Evolutionary conservation across 1,140 invertebrate species (phyloP).

Genomic region (Cryptotermes secundus): DNA sequence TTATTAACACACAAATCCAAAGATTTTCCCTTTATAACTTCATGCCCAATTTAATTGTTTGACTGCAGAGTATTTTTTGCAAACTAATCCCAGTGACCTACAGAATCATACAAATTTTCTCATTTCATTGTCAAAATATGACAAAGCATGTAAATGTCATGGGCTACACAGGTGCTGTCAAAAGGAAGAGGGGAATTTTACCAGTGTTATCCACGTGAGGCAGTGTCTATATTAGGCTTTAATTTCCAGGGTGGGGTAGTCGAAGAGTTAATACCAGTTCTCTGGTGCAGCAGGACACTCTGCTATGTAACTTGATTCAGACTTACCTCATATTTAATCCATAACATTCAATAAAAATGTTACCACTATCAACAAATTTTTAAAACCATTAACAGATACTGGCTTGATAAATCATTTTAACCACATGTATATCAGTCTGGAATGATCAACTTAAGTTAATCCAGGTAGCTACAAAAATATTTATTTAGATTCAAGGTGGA

Average conservation of each 20-base stretch:
- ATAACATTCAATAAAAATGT: conserved; percentile 2
- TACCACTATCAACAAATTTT: not conserved
- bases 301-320: not conserved
- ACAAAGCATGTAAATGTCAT: too few relatives aligned
- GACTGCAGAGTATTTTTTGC: too few relatives aligned
- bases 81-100: too few relatives aligned
- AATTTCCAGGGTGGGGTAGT: too few relatives aligned
- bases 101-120: too few relatives aligned
- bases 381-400: not conserved
- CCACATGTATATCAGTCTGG: conserved; percentile 6
- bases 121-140: too few relatives aligned
- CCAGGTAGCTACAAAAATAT: conserved; percentile 14
- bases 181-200: too few relatives aligned
- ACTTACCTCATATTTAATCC: not conserved
- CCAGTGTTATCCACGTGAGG: too few relatives aligned
- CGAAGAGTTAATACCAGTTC: not conserved
- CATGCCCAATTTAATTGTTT: not conserved
- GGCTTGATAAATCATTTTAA: not conserved
- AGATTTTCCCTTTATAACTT: not conserved
- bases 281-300: not conserved
- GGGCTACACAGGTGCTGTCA: too few relatives aligned
- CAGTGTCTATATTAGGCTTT: too few relatives aligned
- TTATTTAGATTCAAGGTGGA: not conserved
- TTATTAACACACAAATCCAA: not conserved
- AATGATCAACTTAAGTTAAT: not conserved